phyloP scores from a whole-genome alignment of 2,113 vertebrate genomes.

The Balaeniceps rex region DNA sequence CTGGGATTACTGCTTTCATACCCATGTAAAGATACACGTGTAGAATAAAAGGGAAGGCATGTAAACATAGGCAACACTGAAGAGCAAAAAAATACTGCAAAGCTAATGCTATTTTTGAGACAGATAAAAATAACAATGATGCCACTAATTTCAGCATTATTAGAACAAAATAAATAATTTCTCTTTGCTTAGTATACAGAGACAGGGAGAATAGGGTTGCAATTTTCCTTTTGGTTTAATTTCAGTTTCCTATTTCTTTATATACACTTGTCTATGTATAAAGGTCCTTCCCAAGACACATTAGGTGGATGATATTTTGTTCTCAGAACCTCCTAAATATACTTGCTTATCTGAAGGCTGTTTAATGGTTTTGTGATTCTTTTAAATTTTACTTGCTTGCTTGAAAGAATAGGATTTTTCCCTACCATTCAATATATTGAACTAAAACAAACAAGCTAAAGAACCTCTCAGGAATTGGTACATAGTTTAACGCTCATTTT shows the following conservation, averaged over 20 bases:
- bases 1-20: not conserved
- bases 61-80: not conserved
- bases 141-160: not conserved
- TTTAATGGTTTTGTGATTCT: not conserved
- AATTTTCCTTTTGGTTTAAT: not conserved
- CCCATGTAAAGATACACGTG: not conserved
- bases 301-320: not conserved
- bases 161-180: not conserved
- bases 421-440: not conserved
- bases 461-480: not conserved
- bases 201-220: not conserved
- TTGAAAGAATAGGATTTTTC: not conserved
- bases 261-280: fast-evolving
- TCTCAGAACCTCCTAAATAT: not conserved
- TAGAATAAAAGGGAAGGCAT: not conserved
- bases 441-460: not conserved
- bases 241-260: not conserved
- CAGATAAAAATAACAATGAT: not conserved
- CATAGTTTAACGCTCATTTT: not conserved
- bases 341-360: not conserved
- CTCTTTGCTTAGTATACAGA: not conserved
- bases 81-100: not conserved
- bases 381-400: not conserved
- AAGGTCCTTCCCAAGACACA: not conserved
- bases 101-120: not conserved